Base-by-base conservation (phyloP, 2,888 invertebrate species). In the Plagodis dolabraria region DNA sequence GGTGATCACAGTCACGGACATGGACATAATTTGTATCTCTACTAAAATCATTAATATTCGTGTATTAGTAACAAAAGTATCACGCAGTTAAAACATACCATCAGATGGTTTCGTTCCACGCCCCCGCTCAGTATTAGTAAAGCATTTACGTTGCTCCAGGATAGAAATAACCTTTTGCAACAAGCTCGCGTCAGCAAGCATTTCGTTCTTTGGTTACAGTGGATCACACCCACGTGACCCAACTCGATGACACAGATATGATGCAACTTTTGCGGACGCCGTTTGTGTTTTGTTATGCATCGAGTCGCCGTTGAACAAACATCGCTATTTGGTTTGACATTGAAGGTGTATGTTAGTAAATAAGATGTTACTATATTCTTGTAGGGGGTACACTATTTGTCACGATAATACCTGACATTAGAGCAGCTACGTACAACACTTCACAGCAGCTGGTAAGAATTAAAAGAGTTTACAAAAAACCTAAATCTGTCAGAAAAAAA, bases 251-350 rank as follows among this genome's bases (percentile, higher is more conserved):
- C 60, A 62, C 47, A 60, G 46, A 51, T 62, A 58, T 72, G 71
- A 71, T 68, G 71, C 53, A 72, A 72, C 63, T 44, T 36, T 56
- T 52, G 47, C 60, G 60, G 63, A 57, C 64, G 22, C 52, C 33
- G 11, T 50, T 38, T 53, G 45, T 52, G 52, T 47, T 47, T 50
- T 10, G 12, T 22, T 7, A 48, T 50, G 43, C 10, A 52, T 48
- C 48, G 50, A 33, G 40, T 46, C 44, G 49, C 33, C 36, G 45
- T 50, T 40, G 6, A 12, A 33, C 9, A 51, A 42, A 51, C 34
- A 49, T 7, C 10, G 50, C 6, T 33, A 7, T 38, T 33, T 40
- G 11, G n/a, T 45, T 38, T 45, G 11, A 10, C 55, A 56, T 50
- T 45, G 49, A 35, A 7, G 10, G 12, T 44, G 34, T 33, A 45